A percentile compares a stretch with the other conserved stretches of the same genome.
These are phyloP conservation scores for Cisticola juncidis DNA, from an alignment of 2,113 vertebrate genomes.

Conservation along the genomic window DNA sequence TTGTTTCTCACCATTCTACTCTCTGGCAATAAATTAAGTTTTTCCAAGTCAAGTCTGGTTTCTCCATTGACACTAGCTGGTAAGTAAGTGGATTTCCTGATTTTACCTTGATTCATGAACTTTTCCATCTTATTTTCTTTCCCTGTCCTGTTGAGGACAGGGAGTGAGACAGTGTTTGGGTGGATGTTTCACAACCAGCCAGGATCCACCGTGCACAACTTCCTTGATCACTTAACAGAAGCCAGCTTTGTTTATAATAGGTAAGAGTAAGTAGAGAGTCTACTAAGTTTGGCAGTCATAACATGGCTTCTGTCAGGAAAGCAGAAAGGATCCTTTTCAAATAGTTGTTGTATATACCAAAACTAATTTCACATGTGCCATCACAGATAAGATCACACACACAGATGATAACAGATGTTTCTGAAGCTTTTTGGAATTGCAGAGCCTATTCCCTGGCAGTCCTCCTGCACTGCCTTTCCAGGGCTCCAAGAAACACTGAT, in stretches of 20 bases:
- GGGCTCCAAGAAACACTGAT: not conserved
- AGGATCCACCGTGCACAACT: not conserved
- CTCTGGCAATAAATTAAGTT: not conserved
- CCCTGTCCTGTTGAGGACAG: not conserved
- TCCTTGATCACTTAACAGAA: not conserved
- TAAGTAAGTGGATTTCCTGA: not conserved
- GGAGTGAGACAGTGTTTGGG: not conserved
- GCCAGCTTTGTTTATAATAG: not conserved
- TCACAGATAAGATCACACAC: not conserved
- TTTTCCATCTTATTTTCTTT: not conserved
- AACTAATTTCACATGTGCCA: not conserved
- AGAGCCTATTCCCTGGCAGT: not conserved
- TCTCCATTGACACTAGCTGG: not conserved
- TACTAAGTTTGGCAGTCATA: not conserved
- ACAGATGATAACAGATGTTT: not conserved
- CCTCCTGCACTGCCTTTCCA: not conserved
- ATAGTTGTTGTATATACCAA: not conserved
- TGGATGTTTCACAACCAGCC: not conserved
- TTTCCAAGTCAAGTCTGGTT: not conserved
- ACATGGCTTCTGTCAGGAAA: not conserved
- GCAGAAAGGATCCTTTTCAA: not conserved
- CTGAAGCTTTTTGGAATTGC: not conserved
- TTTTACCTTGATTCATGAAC: not conserved
- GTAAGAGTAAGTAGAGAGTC: not conserved
- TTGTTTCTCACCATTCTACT: not conserved